Evolutionary conservation across 2,888 invertebrate genomes (phyloP).

Genomic region (Diogma glabrata): DNA sequence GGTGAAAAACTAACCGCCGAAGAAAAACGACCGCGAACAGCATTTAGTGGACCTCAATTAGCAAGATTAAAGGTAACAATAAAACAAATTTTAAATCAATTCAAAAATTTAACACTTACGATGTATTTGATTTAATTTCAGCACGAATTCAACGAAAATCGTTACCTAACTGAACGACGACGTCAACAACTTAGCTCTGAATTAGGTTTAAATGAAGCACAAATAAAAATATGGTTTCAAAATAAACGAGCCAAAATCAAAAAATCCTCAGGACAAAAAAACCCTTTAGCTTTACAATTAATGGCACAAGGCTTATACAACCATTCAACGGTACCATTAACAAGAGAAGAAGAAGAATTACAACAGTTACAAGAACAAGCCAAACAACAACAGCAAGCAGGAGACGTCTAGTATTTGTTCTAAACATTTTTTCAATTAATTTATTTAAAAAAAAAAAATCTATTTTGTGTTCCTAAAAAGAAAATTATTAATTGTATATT

Average conservation of each 20-base stretch:
- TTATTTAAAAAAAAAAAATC: slow-evolving; percentile 3
- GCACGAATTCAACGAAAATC: slow-evolving; percentile 48
- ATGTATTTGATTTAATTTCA: slow-evolving; percentile 18
- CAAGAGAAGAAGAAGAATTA: slow-evolving; percentile 66
- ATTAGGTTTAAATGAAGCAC: slow-evolving; percentile 86
- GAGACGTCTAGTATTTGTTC: slow-evolving; percentile 1
- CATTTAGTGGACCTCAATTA: slow-evolving; percentile 75
- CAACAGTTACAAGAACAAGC: slow-evolving; percentile 39
- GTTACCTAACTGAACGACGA: slow-evolving; percentile 60
- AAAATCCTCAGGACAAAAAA: slow-evolving; percentile 58
- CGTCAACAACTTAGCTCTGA: slow-evolving; percentile 59
- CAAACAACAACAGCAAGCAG: too few species aligned
- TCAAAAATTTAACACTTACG: background rate
- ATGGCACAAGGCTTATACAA: slow-evolving; percentile 77
- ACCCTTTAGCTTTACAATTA: slow-evolving; percentile 59
- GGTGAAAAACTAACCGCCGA: slow-evolving; percentile 36
- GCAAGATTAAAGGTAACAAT: slow-evolving; percentile 55
- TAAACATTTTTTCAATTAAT: background rate
- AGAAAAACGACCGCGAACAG: slow-evolving; percentile 67
- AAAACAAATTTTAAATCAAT: slow-evolving; percentile 13
- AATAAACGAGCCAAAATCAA: slow-evolving; percentile 89
- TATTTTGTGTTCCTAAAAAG: slow-evolving; percentile 7
- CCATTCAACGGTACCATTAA: slow-evolving; percentile 63
- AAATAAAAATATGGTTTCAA: slow-evolving; percentile 97
- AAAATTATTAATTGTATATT: slow-evolving; percentile 5